Conservation (phyloP, 1,140 invertebrate species). For the Cotesia typhae region DNA sequence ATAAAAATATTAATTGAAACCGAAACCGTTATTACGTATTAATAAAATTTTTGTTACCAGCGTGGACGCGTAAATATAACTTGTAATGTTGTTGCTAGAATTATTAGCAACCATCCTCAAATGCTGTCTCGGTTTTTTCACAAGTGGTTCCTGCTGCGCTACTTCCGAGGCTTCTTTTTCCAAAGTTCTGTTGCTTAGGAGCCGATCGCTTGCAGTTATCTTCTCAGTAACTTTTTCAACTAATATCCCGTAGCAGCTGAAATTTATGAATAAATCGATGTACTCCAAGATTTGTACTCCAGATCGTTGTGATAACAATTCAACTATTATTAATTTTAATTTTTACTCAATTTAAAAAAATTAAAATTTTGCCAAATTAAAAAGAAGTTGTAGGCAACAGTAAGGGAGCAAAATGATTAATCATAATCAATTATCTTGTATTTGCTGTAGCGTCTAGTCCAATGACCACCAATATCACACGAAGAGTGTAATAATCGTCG, state of each 20-base stretch:
- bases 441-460: slow-evolving; percentile 71
- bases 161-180: slow-evolving; percentile 48
- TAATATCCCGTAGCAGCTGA: slow-evolving; percentile 81
- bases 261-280: too few relatives aligned
- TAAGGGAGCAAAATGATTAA: neutral
- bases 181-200: slow-evolving; percentile 59
- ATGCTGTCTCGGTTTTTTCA: slow-evolving; percentile 55
- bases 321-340: too few relatives aligned
- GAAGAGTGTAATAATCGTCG: slow-evolving; percentile 86
- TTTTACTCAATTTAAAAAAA: too few relatives aligned
- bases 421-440: neutral
- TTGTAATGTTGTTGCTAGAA: slow-evolving; percentile 61
- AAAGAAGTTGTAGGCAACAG: too few relatives aligned
- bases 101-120: slow-evolving; percentile 58
- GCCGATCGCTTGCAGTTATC: slow-evolving; percentile 70
- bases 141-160: slow-evolving; percentile 50
- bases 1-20: too few relatives aligned
- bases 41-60: too few relatives aligned
- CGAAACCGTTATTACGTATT: too few relatives aligned
- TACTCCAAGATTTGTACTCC: too few relatives aligned
- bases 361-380: too few relatives aligned
- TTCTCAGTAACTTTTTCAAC: slow-evolving; percentile 84
- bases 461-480: slow-evolving; percentile 77
- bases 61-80: slow-evolving; percentile 60
- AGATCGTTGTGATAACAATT: slow-evolving; percentile 90